Evolutionary conservation across 2,797 vertebrate species (phyloP).

Genomic region (Microctenopoma lineatum): DNA sequence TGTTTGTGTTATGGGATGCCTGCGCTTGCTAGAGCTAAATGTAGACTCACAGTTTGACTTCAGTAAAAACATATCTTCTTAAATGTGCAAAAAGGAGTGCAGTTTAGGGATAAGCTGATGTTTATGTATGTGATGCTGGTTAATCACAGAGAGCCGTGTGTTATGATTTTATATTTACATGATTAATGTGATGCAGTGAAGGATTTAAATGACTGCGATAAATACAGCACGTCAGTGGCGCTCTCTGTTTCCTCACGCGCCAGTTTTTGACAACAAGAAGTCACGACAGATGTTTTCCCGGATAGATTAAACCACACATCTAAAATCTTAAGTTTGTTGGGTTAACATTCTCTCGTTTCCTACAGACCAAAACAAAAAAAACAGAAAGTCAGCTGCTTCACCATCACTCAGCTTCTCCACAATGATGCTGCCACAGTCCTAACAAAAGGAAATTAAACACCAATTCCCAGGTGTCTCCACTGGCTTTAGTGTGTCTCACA

Average conservation of each 20-base stretch:
- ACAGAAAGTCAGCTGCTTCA: too few species aligned
- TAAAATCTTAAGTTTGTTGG: not conserved
- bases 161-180: not conserved
- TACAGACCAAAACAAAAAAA: not conserved
- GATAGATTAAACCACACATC: not conserved
- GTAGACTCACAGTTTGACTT: conserved; percentile 22
- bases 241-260: not conserved
- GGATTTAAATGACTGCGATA: conserved; percentile 3
- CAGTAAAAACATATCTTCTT: conserved; percentile 12
- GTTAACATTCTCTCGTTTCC: not conserved
- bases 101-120: not conserved
- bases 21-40: conserved; percentile 24
- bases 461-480: not conserved
- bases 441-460: not conserved
- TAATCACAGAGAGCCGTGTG: not conserved
- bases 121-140: conserved; percentile 15
- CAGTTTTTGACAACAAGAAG: not conserved
- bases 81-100: not conserved
- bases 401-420: too few species aligned
- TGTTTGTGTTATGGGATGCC: conserved; percentile 41
- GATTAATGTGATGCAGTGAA: conserved; percentile 13
- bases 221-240: not conserved
- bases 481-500: not conserved
- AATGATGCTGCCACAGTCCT: not conserved
- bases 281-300: not conserved